A percentile compares a stretch with the other conserved stretches of the same genome.
Evolutionary conservation across 2,113 vertebrate species (phyloP).

Genomic region (Crotalus viridis): DNA sequence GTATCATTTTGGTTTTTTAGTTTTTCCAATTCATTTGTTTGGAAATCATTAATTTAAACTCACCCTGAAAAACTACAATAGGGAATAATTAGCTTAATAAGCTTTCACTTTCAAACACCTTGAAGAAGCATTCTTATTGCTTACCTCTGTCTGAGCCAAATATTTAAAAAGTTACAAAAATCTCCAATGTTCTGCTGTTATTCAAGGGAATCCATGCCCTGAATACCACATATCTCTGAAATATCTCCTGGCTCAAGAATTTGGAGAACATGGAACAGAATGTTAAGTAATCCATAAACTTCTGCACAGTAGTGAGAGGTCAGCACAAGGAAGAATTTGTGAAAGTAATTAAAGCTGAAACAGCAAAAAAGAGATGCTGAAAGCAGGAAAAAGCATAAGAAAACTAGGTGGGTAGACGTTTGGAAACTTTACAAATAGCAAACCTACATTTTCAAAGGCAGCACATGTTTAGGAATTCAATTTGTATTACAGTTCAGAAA

Average conservation of each 20-base stretch:
- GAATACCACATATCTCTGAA: not conserved
- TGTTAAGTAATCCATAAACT: constrained; percentile 14
- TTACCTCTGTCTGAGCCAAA: not conserved
- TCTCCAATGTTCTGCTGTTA: no score
- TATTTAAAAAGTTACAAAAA: not conserved
- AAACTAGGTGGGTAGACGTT: constrained; percentile 29
- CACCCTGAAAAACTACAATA: not conserved
- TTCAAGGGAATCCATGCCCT: not conserved
- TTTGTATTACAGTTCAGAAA: constrained; percentile 31
- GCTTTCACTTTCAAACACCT: not conserved
- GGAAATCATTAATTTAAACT: not conserved
- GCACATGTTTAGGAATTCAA: constrained; percentile 57
- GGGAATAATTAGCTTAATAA: not conserved
- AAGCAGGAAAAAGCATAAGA: constrained; percentile 31
- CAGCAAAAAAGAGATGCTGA: constrained; percentile 48
- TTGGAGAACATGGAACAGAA: not conserved
- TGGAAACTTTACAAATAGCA: constrained; percentile 58
- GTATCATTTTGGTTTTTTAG: not conserved
- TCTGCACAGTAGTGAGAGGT: constrained; percentile 20
- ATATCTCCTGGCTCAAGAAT: not conserved
- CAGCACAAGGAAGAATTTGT: constrained; percentile 45
- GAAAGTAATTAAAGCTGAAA: constrained; percentile 48
- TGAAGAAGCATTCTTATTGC: not conserved
- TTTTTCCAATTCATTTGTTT: not conserved
- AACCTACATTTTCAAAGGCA: constrained; percentile 57